A percentile compares a stretch with the other conserved stretches of the same genome.
These are phyloP conservation scores for Caradrina clavipalpis DNA, from an alignment of 2,888 invertebrate species.

Conservation along the genomic window DNA sequence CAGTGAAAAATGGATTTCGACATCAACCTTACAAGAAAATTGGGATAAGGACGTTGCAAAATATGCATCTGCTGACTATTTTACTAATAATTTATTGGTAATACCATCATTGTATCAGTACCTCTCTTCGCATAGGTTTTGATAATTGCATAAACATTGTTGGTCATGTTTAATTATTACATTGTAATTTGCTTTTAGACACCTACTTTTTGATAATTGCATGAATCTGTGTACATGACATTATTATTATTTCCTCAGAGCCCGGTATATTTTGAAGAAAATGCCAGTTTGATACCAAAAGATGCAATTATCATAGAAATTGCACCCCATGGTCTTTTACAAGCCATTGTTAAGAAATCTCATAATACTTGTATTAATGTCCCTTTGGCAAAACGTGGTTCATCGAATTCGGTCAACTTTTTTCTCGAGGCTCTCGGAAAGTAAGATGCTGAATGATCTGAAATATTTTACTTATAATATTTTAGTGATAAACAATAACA, in stretches of 20 bases:
- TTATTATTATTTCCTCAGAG: background rate
- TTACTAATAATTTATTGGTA: conserved; percentile 22
- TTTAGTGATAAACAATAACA: background rate
- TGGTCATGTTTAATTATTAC: too few species aligned
- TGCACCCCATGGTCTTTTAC: conserved; percentile 13
- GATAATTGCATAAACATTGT: background rate
- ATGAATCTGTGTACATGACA: background rate
- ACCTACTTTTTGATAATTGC: background rate
- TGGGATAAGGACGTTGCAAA: conserved; percentile 14
- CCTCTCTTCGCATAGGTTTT: background rate
- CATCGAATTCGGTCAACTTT: background rate
- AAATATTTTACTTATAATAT: too few species aligned
- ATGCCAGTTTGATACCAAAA: conserved; percentile 1
- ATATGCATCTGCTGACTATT: conserved; percentile 15
- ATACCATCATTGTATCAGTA: background rate
- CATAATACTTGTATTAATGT: conserved; percentile 2
- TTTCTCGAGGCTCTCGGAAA: conserved; percentile 6
- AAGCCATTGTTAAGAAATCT: conserved; percentile 18
- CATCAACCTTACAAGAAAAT: conserved; percentile 6
- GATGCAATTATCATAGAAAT: conserved; percentile 17
- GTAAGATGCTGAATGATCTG: background rate
- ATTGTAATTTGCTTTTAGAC: too few species aligned
- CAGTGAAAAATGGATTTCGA: conserved; percentile 21
- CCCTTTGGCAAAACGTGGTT: background rate
- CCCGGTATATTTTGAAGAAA: conserved; percentile 16